phyloP scores from a whole-genome alignment of 2,797 vertebrate genomes.

The Ataeniobius toweri region DNA sequence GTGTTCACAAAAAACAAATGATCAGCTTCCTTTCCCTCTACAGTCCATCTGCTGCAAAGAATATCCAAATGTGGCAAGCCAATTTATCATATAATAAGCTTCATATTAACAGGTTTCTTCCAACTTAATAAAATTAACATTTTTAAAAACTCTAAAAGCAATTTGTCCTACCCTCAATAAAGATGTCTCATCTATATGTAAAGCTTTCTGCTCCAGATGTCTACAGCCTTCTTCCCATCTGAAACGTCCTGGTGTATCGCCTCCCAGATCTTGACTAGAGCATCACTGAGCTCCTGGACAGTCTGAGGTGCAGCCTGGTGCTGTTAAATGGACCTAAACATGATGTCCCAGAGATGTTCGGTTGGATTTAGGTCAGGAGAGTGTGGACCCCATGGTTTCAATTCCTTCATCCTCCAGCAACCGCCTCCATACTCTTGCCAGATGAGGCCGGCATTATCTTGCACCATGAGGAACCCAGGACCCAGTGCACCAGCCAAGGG shows the following conservation, averaged over 20 bases:
- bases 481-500: too few species aligned
- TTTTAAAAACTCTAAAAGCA: neutral
- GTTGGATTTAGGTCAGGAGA: too few species aligned
- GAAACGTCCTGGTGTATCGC: neutral
- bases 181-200: neutral
- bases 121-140: neutral
- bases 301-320: too few species aligned
- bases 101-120: neutral
- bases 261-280: too few species aligned
- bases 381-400: too few species aligned
- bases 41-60: slow-evolving; percentile 37
- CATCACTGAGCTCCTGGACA: too few species aligned
- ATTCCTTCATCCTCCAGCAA: too few species aligned
- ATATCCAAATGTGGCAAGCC: slow-evolving; percentile 9
- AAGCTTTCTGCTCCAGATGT: neutral
- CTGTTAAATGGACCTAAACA: too few species aligned
- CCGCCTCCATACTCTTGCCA: too few species aligned
- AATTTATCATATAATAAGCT: neutral
- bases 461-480: too few species aligned
- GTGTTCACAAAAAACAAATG: slow-evolving; percentile 28
- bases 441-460: too few species aligned
- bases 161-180: neutral
- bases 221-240: neutral
- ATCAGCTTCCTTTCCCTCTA: slow-evolving; percentile 30
- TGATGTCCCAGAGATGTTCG: too few species aligned